Evolutionary conservation across 2,888 invertebrate genomes (phyloP).

Genomic region (Lasiommata megera): DNA sequence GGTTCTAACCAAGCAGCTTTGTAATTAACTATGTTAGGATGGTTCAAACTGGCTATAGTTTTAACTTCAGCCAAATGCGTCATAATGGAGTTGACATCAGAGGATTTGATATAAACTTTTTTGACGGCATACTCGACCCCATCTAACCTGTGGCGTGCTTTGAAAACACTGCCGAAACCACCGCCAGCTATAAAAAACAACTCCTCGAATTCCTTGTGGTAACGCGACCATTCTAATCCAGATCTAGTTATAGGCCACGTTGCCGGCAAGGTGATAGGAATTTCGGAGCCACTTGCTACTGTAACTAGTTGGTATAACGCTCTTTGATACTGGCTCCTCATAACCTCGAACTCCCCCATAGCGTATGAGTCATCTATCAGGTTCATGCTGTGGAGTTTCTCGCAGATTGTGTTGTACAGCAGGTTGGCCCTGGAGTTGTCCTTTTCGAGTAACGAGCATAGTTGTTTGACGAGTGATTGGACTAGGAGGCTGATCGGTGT

Average conservation of each 20-base stretch:
- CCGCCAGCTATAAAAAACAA: slow-evolving; percentile 86
- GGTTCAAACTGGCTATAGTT: slow-evolving; percentile 88
- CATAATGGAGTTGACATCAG: slow-evolving; percentile 83
- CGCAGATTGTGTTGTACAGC: slow-evolving; percentile 85
- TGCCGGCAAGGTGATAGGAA: slow-evolving; percentile 69
- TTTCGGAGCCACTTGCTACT: slow-evolving; percentile 80
- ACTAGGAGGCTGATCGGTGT: slow-evolving; percentile 86
- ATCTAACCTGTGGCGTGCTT: slow-evolving; percentile 88
- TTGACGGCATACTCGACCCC: slow-evolving; percentile 90
- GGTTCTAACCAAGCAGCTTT: slow-evolving; percentile 92
- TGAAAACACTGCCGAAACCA: slow-evolving; percentile 89
- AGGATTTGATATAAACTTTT: slow-evolving; percentile 85
- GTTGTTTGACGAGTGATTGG: slow-evolving; percentile 85
- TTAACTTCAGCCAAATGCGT: slow-evolving; percentile 89
- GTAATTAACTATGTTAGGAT: slow-evolving; percentile 90
- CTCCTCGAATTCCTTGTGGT: slow-evolving; percentile 86
- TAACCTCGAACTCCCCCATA: slow-evolving; percentile 85
- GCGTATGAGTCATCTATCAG: slow-evolving; percentile 86
- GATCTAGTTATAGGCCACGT: slow-evolving; percentile 79
- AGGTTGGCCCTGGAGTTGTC: slow-evolving; percentile 80
- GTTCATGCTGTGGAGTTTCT: slow-evolving; percentile 84
- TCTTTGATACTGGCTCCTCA: slow-evolving; percentile 85
- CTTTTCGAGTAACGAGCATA: slow-evolving; percentile 84
- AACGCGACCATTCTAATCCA: slow-evolving; percentile 83
- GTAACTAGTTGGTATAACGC: slow-evolving; percentile 84